These are phyloP conservation scores for Limnephilus marmoratus DNA, from an alignment of 2,888 invertebrate species.

Conservation along the genomic window DNA sequence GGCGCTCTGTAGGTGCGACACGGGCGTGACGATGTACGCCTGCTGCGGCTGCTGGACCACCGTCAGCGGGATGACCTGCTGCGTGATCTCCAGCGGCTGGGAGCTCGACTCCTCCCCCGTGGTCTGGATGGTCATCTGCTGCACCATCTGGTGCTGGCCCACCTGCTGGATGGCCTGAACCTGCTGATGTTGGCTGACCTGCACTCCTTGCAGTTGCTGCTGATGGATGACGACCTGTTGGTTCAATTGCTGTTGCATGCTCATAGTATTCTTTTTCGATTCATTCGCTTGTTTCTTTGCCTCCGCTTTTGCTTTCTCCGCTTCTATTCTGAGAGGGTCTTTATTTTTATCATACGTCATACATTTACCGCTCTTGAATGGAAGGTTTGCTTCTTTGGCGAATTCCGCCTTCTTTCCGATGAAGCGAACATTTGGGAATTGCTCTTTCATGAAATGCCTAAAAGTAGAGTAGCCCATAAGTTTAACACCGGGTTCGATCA, in stretches of 20 bases:
- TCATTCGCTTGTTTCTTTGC: slow-evolving; percentile 76
- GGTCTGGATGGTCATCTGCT: slow-evolving; percentile 75
- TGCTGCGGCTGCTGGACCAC: slow-evolving; percentile 81
- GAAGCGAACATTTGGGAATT: slow-evolving; percentile 87
- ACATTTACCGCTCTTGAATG: slow-evolving; percentile 77
- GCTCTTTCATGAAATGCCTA: slow-evolving; percentile 88
- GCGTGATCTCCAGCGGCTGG: slow-evolving; percentile 80
- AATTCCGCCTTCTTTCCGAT: slow-evolving; percentile 79
- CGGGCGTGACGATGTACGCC: slow-evolving; percentile 81
- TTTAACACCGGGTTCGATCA: slow-evolving; percentile 83
- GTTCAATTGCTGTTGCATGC: slow-evolving; percentile 70
- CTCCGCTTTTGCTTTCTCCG: slow-evolving; percentile 72
- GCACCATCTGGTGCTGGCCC: slow-evolving; percentile 70
- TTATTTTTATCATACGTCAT: slow-evolving; percentile 77
- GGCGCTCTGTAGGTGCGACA: slow-evolving; percentile 81
- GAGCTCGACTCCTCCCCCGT: slow-evolving; percentile 74
- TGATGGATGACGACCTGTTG: slow-evolving; percentile 71
- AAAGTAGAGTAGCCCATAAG: slow-evolving; percentile 89
- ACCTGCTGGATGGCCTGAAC: slow-evolving; percentile 73
- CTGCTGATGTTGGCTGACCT: slow-evolving; percentile 75
- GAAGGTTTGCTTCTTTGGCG: slow-evolving; percentile 73
- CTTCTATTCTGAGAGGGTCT: slow-evolving; percentile 75
- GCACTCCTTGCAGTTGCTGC: slow-evolving; percentile 70
- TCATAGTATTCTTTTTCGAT: slow-evolving; percentile 71
- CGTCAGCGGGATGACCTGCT: slow-evolving; percentile 81